Conservation (phyloP, 2,113 vertebrate genomes). For the Cochlearius cochlearius region DNA sequence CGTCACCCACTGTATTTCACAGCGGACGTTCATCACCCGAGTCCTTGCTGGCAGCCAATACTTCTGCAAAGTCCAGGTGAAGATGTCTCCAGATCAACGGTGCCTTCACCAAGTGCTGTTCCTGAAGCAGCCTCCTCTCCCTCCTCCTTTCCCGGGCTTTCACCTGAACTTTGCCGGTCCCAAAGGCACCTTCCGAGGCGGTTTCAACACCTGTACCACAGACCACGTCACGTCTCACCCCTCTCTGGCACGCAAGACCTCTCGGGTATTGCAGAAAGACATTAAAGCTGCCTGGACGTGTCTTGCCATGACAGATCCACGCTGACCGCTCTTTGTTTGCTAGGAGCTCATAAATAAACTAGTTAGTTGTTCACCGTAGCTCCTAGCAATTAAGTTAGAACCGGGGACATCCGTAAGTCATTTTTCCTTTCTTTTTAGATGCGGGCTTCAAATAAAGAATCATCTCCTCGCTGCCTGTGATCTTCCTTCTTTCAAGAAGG, state of each 20-base stretch:
- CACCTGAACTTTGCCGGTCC: neutral
- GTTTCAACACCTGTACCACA: neutral
- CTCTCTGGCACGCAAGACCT: neutral
- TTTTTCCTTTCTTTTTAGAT: neutral
- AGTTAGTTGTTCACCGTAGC: neutral
- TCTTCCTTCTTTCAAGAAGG: neutral
- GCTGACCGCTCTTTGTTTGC: neutral
- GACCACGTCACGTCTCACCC: no score
- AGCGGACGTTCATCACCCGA: fast-evolving
- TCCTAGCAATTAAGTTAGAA: neutral
- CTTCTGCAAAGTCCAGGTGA: neutral
- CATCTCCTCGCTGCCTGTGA: neutral
- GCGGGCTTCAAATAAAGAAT: neutral
- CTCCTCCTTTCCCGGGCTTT: neutral
- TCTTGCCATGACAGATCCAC: fast-evolving
- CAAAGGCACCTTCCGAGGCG: no score
- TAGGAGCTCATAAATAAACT: neutral
- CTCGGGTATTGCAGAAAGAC: neutral
- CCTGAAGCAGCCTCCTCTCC: neutral
- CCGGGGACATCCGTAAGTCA: fast-evolving
- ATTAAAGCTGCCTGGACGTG: neutral
- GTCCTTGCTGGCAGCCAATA: neutral
- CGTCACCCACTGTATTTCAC: neutral
- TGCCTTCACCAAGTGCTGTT: neutral
- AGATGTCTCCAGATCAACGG: fast-evolving